Evolutionary conservation across 2,888 invertebrate species (phyloP).

Genomic region (Melikaiella ostensackeni): DNA sequence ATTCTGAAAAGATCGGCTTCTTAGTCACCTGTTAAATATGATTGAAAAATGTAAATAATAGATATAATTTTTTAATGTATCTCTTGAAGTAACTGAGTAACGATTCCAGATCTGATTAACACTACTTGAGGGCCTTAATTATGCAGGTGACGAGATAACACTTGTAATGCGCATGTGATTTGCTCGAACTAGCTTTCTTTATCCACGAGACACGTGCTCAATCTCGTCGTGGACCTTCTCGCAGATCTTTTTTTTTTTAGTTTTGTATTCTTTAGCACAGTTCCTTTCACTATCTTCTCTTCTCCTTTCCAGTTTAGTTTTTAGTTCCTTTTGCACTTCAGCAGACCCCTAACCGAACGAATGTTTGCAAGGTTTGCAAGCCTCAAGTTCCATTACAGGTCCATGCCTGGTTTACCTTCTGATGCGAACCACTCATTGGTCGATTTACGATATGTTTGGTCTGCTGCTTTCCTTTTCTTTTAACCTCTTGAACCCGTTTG

Average conservation of each 20-base stretch:
- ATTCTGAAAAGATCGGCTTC: too few species aligned
- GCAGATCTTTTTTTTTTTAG: conserved; percentile 42
- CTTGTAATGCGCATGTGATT: conserved; percentile 35
- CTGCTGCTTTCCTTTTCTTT: conserved; percentile 44
- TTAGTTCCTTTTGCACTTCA: conserved; percentile 29
- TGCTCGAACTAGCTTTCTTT: conserved; percentile 32
- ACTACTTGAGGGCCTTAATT: conserved; percentile 14
- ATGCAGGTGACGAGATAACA: conserved; percentile 25
- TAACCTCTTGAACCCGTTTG: conserved; percentile 36
- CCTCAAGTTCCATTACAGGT: conserved; percentile 42
- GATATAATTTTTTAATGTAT: background rate
- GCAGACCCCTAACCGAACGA: conserved; percentile 20
- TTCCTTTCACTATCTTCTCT: conserved; percentile 13
- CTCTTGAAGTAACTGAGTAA: background rate
- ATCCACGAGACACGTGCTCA: conserved; percentile 46
- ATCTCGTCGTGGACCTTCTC: conserved; percentile 45
- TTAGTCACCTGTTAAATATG: background rate
- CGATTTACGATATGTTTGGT: conserved; percentile 56
- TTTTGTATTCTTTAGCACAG: conserved; percentile 41
- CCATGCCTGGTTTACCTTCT: conserved; percentile 42
- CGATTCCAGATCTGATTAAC: background rate
- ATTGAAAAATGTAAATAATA: background rate
- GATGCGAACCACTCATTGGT: conserved; percentile 48
- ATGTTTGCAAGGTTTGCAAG: conserved; percentile 22
- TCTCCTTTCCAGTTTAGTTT: conserved; percentile 3